Percentiles rank a stretch among this genome's conserved stretches.
These are phyloP conservation scores for Malacosoma neustria DNA, from an alignment of 2,888 invertebrate genomes.

Conservation along the genomic window DNA sequence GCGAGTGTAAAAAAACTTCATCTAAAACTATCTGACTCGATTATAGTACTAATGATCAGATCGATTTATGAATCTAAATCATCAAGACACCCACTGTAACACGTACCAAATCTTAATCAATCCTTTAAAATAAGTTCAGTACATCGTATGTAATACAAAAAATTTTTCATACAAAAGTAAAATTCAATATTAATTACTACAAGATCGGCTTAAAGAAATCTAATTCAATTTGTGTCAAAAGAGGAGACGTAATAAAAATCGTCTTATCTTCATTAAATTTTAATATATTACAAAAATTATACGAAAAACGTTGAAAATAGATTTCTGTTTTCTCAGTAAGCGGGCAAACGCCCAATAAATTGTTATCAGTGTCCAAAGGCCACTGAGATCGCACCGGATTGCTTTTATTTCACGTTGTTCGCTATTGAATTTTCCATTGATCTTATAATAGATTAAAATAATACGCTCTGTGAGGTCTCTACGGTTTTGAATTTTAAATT, in stretches of 20 bases:
- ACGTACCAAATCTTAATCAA: too few relatives aligned
- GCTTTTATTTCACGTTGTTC: conserved; percentile 24
- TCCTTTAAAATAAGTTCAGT: too few relatives aligned
- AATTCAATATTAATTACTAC: too few relatives aligned
- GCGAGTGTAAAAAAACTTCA: too few relatives aligned
- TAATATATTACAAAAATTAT: conserved; percentile 49
- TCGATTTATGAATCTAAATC: too few relatives aligned
- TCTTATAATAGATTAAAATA: background rate
- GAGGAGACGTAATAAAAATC: conserved; percentile 42
- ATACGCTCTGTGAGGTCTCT: background rate
- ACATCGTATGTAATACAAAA: too few relatives aligned
- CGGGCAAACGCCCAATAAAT: conserved; percentile 50
- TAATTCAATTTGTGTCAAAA: conserved; percentile 40
- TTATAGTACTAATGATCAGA: too few relatives aligned
- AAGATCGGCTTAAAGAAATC: conserved; percentile 39
- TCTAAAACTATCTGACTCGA: too few relatives aligned
- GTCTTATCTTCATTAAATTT: conserved; percentile 50
- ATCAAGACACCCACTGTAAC: too few relatives aligned
- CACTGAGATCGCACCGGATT: conserved; percentile 15
- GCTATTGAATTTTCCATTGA: conserved; percentile 10
- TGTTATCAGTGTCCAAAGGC: conserved; percentile 40
- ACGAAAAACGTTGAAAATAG: conserved; percentile 33
- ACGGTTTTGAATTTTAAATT: background rate
- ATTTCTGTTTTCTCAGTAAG: conserved; percentile 42
- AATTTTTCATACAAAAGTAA: too few relatives aligned